Conservation (phyloP, 2,113 vertebrate genomes). For the Ammospiza nelsoni region DNA sequence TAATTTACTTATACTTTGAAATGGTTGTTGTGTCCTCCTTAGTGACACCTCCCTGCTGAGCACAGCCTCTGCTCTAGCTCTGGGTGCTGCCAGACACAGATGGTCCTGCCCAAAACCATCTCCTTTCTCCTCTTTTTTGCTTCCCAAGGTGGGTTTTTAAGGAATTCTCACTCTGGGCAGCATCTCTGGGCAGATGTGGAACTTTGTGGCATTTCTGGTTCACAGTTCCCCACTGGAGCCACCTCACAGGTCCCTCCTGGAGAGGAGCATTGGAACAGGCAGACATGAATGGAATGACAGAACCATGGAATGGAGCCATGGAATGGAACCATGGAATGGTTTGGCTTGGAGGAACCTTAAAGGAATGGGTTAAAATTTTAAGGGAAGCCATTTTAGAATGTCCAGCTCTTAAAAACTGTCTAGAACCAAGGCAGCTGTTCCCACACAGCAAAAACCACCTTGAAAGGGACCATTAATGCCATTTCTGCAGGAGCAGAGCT, state of each 20-base stretch:
- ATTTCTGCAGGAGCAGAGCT: background rate
- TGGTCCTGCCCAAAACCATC: background rate
- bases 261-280: too few relatives aligned
- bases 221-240: background rate
- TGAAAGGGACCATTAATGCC: background rate
- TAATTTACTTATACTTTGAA: background rate
- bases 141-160: background rate
- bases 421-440: background rate
- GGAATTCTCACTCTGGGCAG: background rate
- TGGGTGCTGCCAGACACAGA: accelerated
- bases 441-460: background rate
- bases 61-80: accelerated
- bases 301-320: background rate
- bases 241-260: too few relatives aligned
- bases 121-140: background rate
- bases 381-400: background rate
- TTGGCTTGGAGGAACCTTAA: background rate
- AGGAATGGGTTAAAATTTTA: background rate
- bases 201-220: background rate
- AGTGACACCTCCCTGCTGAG: background rate
- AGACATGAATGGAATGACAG: background rate
- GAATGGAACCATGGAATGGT: too few relatives aligned
- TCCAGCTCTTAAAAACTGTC: background rate
- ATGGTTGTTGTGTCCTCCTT: background rate
- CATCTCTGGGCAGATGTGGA: background rate